Conservation (phyloP, 2,888 invertebrate genomes). For the Dynastes maya region DNA sequence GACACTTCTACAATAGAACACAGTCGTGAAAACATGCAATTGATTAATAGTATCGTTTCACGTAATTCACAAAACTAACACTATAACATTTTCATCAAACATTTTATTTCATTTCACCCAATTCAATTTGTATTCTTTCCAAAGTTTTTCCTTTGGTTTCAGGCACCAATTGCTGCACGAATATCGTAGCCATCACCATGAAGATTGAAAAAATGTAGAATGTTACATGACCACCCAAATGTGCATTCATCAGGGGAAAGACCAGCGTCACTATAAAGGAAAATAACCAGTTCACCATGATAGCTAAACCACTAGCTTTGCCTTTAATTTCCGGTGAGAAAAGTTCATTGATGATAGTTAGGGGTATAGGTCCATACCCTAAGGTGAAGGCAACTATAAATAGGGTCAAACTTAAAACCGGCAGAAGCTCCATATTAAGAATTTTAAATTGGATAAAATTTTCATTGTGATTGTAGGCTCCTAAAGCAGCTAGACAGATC, state of each 20-base stretch:
- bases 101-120: not conserved
- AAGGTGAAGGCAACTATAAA: constrained; percentile 60
- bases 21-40: no score
- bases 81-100: no score
- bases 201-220: constrained; percentile 6
- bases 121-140: constrained; percentile 46
- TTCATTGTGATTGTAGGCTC: constrained; percentile 79
- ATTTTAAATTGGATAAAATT: constrained; percentile 74
- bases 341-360: not conserved
- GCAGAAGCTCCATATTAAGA: constrained; percentile 71
- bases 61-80: no score
- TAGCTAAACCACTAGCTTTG: constrained; percentile 19
- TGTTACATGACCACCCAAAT: not conserved
- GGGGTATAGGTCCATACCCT: constrained; percentile 13
- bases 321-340: constrained; percentile 12
- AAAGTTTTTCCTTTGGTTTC: constrained; percentile 52
- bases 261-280: not conserved
- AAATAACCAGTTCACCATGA: constrained; percentile 13
- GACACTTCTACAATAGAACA: no score
- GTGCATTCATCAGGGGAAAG: not conserved
- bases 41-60: no score
- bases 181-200: constrained; percentile 74
- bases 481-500: constrained; percentile 79
- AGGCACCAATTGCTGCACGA: constrained; percentile 69
- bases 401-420: constrained; percentile 62